Evolutionary conservation across 2,113 vertebrate species (phyloP).

Genomic region (Tragelaphus scriptus): DNA sequence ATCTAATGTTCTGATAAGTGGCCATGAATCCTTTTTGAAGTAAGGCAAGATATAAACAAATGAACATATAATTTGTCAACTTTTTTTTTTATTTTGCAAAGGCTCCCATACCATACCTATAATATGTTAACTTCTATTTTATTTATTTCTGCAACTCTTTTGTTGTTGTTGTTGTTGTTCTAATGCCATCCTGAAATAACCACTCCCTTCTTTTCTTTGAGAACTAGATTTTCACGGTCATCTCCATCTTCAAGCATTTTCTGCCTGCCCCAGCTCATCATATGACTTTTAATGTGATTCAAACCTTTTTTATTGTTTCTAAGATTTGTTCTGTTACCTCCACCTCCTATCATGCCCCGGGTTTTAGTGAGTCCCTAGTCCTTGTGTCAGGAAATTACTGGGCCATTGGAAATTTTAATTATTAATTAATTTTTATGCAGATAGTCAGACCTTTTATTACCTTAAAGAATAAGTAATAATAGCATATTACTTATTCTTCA

Average conservation of each 20-base stretch:
- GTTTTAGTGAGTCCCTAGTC: neutral
- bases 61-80: neutral
- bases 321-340: neutral
- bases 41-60: neutral
- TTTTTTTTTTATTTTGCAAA: neutral
- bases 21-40: neutral
- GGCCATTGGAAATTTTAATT: neutral
- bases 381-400: neutral
- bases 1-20: neutral
- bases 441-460: neutral
- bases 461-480: neutral
- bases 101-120: neutral
- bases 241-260: neutral
- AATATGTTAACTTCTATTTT: neutral
- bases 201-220: neutral
- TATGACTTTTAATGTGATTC: neutral
- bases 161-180: neutral
- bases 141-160: neutral
- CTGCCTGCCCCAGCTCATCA: neutral
- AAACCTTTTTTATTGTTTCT: neutral
- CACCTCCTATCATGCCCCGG: neutral
- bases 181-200: neutral
- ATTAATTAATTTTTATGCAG: neutral
- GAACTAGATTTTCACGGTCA: neutral
- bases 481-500: neutral